These are phyloP conservation scores for Eupithecia inturbata DNA, from an alignment of 2,888 invertebrate genomes.

Conservation along the genomic window DNA sequence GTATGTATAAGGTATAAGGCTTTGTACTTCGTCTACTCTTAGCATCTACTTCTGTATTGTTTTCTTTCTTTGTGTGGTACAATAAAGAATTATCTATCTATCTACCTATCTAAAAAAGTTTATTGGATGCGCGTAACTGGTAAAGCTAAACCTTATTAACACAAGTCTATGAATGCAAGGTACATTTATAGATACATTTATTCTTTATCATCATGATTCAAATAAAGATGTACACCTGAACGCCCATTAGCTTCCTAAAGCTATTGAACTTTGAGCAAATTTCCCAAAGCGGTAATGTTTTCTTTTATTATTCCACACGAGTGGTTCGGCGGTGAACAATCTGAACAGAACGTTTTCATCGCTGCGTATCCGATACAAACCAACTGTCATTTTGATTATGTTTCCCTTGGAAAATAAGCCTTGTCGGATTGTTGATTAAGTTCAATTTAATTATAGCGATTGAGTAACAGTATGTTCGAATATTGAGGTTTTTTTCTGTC, in stretches of 20 bases:
- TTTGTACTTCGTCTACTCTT: no score
- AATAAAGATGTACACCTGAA: conserved; percentile 13
- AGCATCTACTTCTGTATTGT: no score
- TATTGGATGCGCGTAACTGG: not conserved
- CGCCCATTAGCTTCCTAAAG: conserved; percentile 22
- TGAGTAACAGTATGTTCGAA: not conserved
- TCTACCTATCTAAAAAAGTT: not conserved
- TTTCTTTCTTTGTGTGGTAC: no score
- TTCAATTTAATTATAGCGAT: not conserved
- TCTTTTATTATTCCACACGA: conserved; percentile 52
- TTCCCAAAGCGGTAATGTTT: conserved; percentile 19
- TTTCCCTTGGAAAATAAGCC: not conserved
- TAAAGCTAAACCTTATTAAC: not conserved
- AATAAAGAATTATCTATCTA: no score
- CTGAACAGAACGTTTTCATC: conserved; percentile 65
- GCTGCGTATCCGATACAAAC: conserved; percentile 48
- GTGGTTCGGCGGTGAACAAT: conserved; percentile 57
- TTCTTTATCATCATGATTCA: conserved; percentile 1
- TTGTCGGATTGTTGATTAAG: not conserved
- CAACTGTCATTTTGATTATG: not conserved
- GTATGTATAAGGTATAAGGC: no score
- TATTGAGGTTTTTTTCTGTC: not conserved
- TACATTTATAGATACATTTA: not conserved
- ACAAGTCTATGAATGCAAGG: not conserved
- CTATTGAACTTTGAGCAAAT: conserved; percentile 17